A percentile compares a stretch with the other conserved stretches of the same genome.
Conservation (phyloP, 92 coral and sea anemone species). For the Parazoanthus darwini region DNA sequence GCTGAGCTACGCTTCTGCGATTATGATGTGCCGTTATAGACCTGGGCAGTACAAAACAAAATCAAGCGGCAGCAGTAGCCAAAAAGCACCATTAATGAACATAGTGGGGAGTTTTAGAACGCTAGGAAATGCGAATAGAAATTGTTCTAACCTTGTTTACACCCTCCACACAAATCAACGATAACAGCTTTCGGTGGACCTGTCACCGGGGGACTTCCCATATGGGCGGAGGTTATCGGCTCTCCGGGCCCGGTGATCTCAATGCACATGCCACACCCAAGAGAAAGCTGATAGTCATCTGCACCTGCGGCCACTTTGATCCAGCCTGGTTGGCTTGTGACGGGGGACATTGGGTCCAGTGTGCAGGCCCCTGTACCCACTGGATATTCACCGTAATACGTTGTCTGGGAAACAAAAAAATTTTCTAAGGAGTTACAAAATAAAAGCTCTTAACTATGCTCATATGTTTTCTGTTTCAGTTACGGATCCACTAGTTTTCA, state of each 20-base stretch:
- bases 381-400: conserved; percentile 73
- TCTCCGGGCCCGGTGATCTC: conserved; percentile 76
- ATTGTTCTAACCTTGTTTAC: conserved; percentile 60
- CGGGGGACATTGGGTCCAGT: conserved; percentile 73
- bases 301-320: conserved; percentile 81
- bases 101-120: too few species aligned
- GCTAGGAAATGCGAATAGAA: too few species aligned
- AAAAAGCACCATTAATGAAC: too few species aligned
- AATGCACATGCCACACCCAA: conserved; percentile 86
- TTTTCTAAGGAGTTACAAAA: too few species aligned
- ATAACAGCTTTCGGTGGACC: conserved; percentile 70
- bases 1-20: too few species aligned
- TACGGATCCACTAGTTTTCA: too few species aligned
- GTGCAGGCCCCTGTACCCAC: conserved; percentile 73
- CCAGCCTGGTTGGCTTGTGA: conserved; percentile 68
- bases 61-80: too few species aligned
- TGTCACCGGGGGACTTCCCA: conserved; percentile 65
- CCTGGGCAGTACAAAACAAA: too few species aligned
- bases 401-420: conserved; percentile 47
- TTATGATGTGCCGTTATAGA: too few species aligned
- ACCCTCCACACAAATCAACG: conserved; percentile 69
- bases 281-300: conserved; percentile 67
- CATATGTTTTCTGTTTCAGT: background rate
- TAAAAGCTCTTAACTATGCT: background rate
- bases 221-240: conserved; percentile 52